A percentile compares a stretch with the other conserved stretches of the same genome.
Evolutionary conservation across 2,888 invertebrate genomes (phyloP).

Genomic region (Apantesis nais): DNA sequence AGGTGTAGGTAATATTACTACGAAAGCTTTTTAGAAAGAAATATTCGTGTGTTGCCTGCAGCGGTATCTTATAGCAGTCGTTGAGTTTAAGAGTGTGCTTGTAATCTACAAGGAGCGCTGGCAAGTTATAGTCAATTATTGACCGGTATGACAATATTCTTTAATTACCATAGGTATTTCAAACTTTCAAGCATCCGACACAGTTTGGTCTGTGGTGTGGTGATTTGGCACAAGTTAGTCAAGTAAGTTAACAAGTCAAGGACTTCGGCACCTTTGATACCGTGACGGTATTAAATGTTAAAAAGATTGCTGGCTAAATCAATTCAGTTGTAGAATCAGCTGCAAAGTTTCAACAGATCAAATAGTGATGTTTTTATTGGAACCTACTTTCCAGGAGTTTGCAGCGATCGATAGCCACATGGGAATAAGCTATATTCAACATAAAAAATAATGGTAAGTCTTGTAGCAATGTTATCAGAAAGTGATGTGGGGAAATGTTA

Average conservation of each 20-base stretch:
- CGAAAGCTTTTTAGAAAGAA: neutral
- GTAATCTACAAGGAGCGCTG: neutral
- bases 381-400: neutral
- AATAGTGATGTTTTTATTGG: neutral
- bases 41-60: too few relatives aligned
- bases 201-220: neutral
- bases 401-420: neutral
- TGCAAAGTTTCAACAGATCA: neutral
- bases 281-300: neutral
- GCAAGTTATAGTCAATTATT: neutral
- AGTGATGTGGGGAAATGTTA: neutral
- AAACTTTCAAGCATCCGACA: neutral
- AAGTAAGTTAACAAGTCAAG: too few relatives aligned
- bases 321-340: neutral
- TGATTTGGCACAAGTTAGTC: neutral
- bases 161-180: neutral
- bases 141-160: neutral
- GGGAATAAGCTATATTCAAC: neutral
- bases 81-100: neutral
- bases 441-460: neutral
- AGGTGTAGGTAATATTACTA: neutral
- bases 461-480: neutral
- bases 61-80: too few relatives aligned
- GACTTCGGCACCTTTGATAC: neutral
- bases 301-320: neutral